These are phyloP conservation scores for Enteromius paludinosus DNA, from an alignment of 2,797 vertebrate species.

Conservation along the genomic window DNA sequence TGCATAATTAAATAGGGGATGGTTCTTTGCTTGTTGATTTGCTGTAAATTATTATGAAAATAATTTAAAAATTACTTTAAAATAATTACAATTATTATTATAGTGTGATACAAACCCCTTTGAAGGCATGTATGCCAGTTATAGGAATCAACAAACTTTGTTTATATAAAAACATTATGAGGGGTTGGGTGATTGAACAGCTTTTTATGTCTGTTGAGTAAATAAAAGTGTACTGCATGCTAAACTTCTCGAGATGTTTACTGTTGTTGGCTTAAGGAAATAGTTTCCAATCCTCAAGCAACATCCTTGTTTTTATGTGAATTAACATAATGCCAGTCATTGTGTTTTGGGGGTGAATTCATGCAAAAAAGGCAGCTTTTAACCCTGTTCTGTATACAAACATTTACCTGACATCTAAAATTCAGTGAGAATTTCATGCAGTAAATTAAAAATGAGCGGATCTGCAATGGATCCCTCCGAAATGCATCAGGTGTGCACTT, in stretches of 20 bases:
- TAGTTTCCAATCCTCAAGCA: neutral
- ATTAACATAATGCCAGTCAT: neutral
- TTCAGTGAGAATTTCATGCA: neutral
- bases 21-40: neutral
- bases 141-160: neutral
- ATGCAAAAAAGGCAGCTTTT: neutral
- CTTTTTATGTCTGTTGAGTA: conserved; percentile 22
- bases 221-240: neutral
- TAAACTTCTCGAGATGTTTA: neutral
- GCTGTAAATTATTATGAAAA: neutral
- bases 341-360: no score
- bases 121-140: neutral
- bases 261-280: neutral
- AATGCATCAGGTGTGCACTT: neutral
- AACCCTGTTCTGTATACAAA: neutral
- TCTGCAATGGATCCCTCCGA: neutral
- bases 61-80: no score
- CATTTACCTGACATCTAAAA: neutral
- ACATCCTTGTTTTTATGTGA: neutral
- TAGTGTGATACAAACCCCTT: neutral
- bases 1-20: neutral
- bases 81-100: no score
- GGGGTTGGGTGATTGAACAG: neutral
- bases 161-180: conserved; percentile 18
- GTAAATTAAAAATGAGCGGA: neutral